A percentile compares a stretch with the other conserved stretches of the same genome.
These are phyloP conservation scores for Etheostoma perlongum DNA, from an alignment of 2,797 vertebrate genomes.

Conservation along the genomic window DNA sequence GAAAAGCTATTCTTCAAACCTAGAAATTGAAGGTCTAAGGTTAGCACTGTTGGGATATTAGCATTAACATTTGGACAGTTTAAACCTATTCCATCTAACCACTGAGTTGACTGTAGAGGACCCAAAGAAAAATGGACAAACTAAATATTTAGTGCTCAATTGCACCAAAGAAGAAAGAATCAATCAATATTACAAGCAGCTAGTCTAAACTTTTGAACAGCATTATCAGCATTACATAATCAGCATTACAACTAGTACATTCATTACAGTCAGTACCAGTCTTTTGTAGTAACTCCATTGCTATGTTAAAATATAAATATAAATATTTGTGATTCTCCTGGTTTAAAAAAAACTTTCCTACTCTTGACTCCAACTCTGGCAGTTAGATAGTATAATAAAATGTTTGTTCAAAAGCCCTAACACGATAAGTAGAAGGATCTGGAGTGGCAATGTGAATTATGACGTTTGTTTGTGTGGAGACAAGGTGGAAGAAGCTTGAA, in stretches of 20 bases:
- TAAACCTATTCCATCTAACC: neutral
- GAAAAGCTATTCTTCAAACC: too few relatives aligned
- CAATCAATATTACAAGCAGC: too few relatives aligned
- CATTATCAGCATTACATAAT: too few relatives aligned
- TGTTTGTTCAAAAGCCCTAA: conserved; percentile 3
- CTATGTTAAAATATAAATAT: too few relatives aligned
- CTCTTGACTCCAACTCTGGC: neutral
- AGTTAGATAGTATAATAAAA: neutral
- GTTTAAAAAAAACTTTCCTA: neutral
- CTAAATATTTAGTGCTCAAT: neutral
- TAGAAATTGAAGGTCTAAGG: too few relatives aligned
- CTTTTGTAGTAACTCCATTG: too few relatives aligned
- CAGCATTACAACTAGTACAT: too few relatives aligned
- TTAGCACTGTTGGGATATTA: neutral
- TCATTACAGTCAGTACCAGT: too few relatives aligned
- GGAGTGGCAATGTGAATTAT: neutral
- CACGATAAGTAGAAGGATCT: neutral
- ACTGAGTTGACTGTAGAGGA: neutral
- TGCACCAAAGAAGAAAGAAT: too few relatives aligned
- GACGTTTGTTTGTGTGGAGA: neutral
- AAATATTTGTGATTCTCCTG: neutral
- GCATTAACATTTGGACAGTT: neutral
- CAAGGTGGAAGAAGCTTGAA: conserved; percentile 9
- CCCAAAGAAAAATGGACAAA: too few relatives aligned
- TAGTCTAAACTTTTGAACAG: too few relatives aligned